Evolutionary conservation across 2,888 invertebrate species (phyloP).

Genomic region (Hirtodrosophila histrioides): DNA sequence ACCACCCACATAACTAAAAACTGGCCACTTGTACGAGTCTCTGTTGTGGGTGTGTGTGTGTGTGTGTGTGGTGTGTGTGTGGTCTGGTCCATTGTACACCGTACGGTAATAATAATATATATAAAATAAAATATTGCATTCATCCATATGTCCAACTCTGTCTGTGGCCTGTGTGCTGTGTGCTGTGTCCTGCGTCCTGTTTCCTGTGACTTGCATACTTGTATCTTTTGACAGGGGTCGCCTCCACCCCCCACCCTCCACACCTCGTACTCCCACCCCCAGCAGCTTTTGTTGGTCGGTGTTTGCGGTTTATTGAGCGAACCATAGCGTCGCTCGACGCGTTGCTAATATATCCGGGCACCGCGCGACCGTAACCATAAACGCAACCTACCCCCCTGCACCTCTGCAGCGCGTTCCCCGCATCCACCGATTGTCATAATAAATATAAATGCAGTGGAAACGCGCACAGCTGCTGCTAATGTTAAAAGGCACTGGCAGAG

Average conservation of each 20-base stretch:
- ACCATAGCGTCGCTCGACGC: constrained; percentile 55
- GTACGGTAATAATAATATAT: constrained; percentile 62
- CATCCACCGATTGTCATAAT: constrained; percentile 45
- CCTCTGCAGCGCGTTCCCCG: not conserved
- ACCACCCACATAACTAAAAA: constrained; percentile 55
- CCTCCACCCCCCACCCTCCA: not conserved
- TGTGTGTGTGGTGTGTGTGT: constrained; percentile 25
- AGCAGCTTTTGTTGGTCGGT: constrained; percentile 21
- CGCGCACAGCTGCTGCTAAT: constrained; percentile 74
- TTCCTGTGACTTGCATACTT: constrained; percentile 45
- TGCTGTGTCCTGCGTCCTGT: constrained; percentile 20
- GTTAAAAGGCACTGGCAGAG: constrained; percentile 58
- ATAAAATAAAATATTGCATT: constrained; percentile 75
- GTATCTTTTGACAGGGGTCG: constrained; percentile 48
- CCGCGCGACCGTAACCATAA: constrained; percentile 55
- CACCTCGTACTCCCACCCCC: too few species aligned
- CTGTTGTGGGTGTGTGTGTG: constrained; percentile 4
- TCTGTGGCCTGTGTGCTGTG: constrained; percentile 21
- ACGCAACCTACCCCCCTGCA: constrained; percentile 16
- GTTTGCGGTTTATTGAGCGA: constrained; percentile 72
- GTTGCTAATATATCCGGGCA: constrained; percentile 74
- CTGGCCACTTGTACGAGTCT: constrained; percentile 68
- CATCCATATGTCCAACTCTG: constrained; percentile 54
- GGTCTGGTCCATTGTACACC: constrained; percentile 40
- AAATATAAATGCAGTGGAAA: constrained; percentile 77